Conservation (phyloP, 1,140 invertebrate species). For the Heliothis virescens region DNA sequence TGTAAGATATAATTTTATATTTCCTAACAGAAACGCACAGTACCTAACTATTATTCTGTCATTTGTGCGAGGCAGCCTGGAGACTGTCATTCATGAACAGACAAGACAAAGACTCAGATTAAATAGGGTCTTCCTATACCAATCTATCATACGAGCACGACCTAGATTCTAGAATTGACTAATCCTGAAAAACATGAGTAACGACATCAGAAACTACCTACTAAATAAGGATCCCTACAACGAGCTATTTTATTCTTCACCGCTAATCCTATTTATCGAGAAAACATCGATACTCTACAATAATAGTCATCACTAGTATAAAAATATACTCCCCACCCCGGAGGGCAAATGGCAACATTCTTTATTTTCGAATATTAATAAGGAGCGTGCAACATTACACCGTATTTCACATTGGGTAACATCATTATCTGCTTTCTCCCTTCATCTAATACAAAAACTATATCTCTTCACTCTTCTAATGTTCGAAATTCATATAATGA, state of each 20-base stretch:
- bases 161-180: too few species aligned
- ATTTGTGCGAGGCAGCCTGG: too few species aligned
- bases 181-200: too few species aligned
- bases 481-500: constrained; percentile 69
- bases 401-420: constrained; percentile 79
- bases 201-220: too few species aligned
- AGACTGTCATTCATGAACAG: too few species aligned
- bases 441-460: constrained; percentile 53
- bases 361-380: constrained; percentile 85
- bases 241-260: too few species aligned
- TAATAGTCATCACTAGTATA: constrained; percentile 51
- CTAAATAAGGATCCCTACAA: too few species aligned
- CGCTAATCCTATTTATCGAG: neutral
- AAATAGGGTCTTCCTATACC: too few species aligned
- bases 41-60: too few species aligned
- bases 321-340: constrained; percentile 72
- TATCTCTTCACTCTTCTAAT: constrained; percentile 63
- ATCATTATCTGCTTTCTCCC: constrained; percentile 63
- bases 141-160: too few species aligned
- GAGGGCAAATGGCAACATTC: constrained; percentile 81
- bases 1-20: neutral
- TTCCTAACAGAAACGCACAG: too few species aligned
- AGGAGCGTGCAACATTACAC: constrained; percentile 81
- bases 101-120: too few species aligned
- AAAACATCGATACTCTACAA: constrained; percentile 45